Evolutionary conservation across 2,797 vertebrate genomes (phyloP), one percentile per base, ranked within the genome.

Genomic region (Galagoides demidoff): DNA sequence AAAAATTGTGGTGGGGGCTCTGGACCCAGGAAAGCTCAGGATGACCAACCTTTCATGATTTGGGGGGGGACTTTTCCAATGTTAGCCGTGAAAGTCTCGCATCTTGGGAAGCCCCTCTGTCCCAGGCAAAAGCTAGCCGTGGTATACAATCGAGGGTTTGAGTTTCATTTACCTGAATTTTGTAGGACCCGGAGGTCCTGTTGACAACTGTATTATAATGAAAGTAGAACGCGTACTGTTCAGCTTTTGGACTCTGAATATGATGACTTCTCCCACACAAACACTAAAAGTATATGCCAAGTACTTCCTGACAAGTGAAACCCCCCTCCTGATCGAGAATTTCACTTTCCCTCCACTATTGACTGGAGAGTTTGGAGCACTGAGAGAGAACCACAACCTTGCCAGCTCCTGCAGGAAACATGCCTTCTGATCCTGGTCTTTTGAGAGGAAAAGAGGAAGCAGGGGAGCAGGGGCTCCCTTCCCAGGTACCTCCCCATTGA

Each of bases 141-240:
- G 49, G 34, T 93, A 9, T 71, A 88, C 85, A 74, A 49, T 3
- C 7, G n/a, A 92, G 29, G 55, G 43, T 71, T 68, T 84, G 10
- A 89, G 57, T 83, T 84, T 64, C 5, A 22, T 94, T 73, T 73
- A 77, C 59, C 70, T 83, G 86, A 89, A 93, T 68, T 61, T 88
- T 19, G 23, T 92, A 68, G 17, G 55, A 10, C 34, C 29, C 81
- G 29, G 5, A 93, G 9, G 29, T 31, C 37, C 74, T 83, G 63
- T 10, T 89, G 89, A 89, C 34, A 84, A 45, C 9, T 25, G 7
- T 93, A 86, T 82, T 88, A 49, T 66, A 94, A 81, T 34, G 81
- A 76, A 85, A 95, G 77, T 22, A 81, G 73, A 31, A 85, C 17
- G 3, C 19, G 61, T 27, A 85, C 49, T 73, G 29, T 49, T 66